These are phyloP conservation scores for Mareca strepera DNA, from an alignment of 2,797 vertebrate species.

Conservation along the genomic window DNA sequence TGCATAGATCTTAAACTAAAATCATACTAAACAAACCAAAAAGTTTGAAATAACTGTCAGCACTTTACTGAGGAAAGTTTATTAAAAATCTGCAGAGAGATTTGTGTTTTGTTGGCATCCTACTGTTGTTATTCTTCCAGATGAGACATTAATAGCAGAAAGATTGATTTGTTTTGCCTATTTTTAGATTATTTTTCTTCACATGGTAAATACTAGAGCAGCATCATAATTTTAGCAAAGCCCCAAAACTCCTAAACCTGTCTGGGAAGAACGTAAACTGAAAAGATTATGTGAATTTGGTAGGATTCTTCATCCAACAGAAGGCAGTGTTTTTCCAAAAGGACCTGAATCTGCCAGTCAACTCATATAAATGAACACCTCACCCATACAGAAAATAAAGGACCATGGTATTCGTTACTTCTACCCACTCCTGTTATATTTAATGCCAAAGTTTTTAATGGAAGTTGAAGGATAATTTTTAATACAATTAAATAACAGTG, in stretches of 20 bases:
- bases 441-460: slow-evolving; percentile 1
- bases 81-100: not conserved
- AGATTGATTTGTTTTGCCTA: not conserved
- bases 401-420: not conserved
- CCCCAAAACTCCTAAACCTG: not conserved
- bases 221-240: not conserved
- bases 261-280: not conserved
- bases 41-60: not conserved
- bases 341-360: not conserved
- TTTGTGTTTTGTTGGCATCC: not conserved
- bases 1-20: not conserved
- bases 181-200: not conserved
- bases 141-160: not conserved
- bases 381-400: not conserved
- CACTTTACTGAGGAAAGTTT: not conserved
- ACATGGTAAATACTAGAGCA: not conserved
- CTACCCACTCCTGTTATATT: not conserved
- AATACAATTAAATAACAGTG: slow-evolving; percentile 30
- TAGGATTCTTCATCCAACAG: not conserved
- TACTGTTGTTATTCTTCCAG: not conserved
- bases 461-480: slow-evolving; percentile 24
- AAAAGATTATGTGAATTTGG: fast-evolving
- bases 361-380: not conserved
- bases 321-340: not conserved
- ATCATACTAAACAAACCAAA: not conserved